A percentile compares a stretch with the other conserved stretches of the same genome.
phyloP scores from a whole-genome alignment of 2,888 invertebrate genomes.

The Dione juno region DNA sequence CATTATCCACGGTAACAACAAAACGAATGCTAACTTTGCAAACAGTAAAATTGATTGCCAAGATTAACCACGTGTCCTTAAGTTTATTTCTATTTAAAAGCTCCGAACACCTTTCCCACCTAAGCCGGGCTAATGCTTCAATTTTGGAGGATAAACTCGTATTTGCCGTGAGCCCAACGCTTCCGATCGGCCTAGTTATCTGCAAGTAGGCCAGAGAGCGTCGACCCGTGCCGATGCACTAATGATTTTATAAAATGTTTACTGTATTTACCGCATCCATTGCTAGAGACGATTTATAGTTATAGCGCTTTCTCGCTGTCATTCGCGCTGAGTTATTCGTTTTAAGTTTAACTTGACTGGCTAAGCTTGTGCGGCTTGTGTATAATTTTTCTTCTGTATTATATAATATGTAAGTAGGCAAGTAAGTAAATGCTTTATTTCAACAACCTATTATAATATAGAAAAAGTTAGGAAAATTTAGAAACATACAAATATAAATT shows the following conservation, averaged over 20 bases:
- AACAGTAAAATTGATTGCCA: not conserved
- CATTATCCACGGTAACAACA: not conserved
- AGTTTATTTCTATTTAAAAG: constrained; percentile 20
- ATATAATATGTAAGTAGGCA: not conserved
- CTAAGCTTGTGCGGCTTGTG: not conserved
- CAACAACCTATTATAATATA: no score
- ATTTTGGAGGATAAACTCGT: constrained; percentile 40
- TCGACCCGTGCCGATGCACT: constrained; percentile 44
- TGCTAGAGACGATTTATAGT: constrained; percentile 23
- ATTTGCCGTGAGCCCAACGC: constrained; percentile 32
- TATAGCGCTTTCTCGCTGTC: constrained; percentile 15
- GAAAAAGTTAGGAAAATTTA: no score
- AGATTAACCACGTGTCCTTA: not conserved
- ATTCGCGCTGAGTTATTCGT: constrained; percentile 22
- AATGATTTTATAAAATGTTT: constrained; percentile 45
- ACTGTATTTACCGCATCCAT: constrained; percentile 23
- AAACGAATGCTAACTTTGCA: not conserved
- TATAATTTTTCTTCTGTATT: not conserved
- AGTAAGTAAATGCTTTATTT: no score
- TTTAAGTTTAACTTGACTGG: constrained; percentile 1
- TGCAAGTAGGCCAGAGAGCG: constrained; percentile 48
- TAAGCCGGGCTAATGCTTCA: constrained; percentile 35
- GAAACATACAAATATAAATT: no score
- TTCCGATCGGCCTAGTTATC: constrained; percentile 36
- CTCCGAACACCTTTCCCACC: constrained; percentile 10